Evolutionary conservation across 53 echinoderm and acorn worm species (phyloP), one percentile per base, ranked within the genome.

Genomic region (Paelopatides confundens): DNA sequence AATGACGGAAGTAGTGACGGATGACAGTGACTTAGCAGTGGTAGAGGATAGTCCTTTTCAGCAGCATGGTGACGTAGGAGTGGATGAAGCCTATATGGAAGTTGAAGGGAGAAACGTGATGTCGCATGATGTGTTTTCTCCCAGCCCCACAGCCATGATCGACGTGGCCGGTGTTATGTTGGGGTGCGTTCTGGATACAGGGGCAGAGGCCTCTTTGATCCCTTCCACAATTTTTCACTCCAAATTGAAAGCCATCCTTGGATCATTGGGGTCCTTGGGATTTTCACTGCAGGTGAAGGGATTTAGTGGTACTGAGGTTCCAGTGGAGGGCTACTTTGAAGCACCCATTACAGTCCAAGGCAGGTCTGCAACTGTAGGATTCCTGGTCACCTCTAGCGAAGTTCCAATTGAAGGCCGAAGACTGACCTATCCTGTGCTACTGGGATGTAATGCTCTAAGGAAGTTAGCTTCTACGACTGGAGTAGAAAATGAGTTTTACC

Each of bases 171-270:
- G 85, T 26, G 85, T 74, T 27, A 26, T 24, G 35, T 58, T 53
- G n/a, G 76, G 63, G 24, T 71, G 85, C 85, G n/a, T n/a, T n/a
- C n/a, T n/a, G n/a, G n/a, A n/a, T n/a, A n/a, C n/a, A n/a, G n/a
- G n/a, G n/a, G n/a, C 85, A 4, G 90, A 74, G 15, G 85, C 85
- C 3, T 90, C 90, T 0, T 18, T 90, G 2, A 58, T 90, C 35
- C 85, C 90, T 3, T 85, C 90, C 0, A 33, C 69, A 14, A 62
- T 90, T 11, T 90, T 82, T 76, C 64, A 71, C 26, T 71, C 85
- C 0, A 47, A 90, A n/a, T 76, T 85, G 30, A 46, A 74, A 43
- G 4, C 30, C 1, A 37, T 74, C 14, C 38, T 74, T 33, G 76
- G 76, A n/a, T 37, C 43, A 24, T 66, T 66, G 66, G 66, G 66